Evolutionary conservation across 2,888 invertebrate species (phyloP), one percentile per base, ranked within the genome.

Genomic region (Torymus aiolomorphi): DNA sequence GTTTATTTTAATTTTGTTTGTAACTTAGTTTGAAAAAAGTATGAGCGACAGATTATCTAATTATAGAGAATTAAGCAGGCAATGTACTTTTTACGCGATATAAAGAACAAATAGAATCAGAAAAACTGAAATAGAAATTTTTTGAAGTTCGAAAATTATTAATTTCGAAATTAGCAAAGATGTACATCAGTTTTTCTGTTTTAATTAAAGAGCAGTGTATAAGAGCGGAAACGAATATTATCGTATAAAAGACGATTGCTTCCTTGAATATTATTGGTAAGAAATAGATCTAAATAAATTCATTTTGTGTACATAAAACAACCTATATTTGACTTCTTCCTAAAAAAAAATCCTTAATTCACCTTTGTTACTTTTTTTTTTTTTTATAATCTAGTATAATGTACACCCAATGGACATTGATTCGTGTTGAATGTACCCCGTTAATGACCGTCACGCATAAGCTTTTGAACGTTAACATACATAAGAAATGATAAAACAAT

Each of bases 1-100:
- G 86, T 85, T 88, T 87, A 87, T 88, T 88, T 88, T 88, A 87
- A 88, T 88, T 87, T 88, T 87, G 86, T 88, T 85, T 87, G 86
- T 88, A 87, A 86, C 82, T 86, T 86, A 87, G 86, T 84, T 85
- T 86, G 85, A 84, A 78, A 79, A 82, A 81, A 83, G 77, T 74
- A 80, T 83, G 77, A 83, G 78, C 75, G 54, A 80, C 66, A 79
- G 66, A 65, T 57, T 14, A 79, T 84, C 78, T 83, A 84, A 84
- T 79, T 83, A 81, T 87, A 86, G 83, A 85, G 76, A 82, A 83
- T 84, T 87, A 87, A 88, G 86, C 85, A 87, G 87, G 87, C 88
- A 88, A 87, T 88, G 86, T 88, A 87, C 87, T 88, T 88, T 88
- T 88, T 88, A 88, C 87, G 86, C 82, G 82, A 83, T 42, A 42